Evolutionary conservation across 2,888 invertebrate genomes (phyloP).

Genomic region (Dasypolia templi): DNA sequence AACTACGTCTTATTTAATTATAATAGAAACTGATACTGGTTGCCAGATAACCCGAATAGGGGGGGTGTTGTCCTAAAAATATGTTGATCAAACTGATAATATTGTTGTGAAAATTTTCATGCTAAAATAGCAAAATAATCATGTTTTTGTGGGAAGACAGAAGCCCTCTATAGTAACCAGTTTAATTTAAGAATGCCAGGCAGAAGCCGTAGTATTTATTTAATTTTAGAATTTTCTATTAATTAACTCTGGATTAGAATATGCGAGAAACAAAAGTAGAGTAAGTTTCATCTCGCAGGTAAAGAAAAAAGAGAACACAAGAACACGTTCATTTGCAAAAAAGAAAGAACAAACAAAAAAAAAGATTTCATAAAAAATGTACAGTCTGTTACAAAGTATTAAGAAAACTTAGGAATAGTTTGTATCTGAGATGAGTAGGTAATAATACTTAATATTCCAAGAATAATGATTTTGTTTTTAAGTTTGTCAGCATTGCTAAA

Average conservation of each 20-base stretch:
- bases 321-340: too few relatives aligned
- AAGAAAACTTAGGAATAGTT: too few relatives aligned
- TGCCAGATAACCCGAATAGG: constrained; percentile 44
- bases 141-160: background rate
- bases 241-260: background rate
- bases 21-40: constrained; percentile 64
- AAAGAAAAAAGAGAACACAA: too few relatives aligned
- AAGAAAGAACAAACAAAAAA: too few relatives aligned
- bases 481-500: background rate
- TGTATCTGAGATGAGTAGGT: too few relatives aligned
- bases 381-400: too few relatives aligned
- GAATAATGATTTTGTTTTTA: background rate
- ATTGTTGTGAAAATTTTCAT: constrained; percentile 22
- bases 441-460: too few relatives aligned
- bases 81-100: constrained; percentile 40
- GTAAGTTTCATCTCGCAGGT: background rate
- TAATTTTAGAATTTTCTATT: constrained; percentile 1
- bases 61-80: constrained; percentile 38
- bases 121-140: background rate
- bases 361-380: too few relatives aligned
- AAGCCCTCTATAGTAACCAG: background rate
- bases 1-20: constrained; percentile 66
- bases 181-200: background rate
- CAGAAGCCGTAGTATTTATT: background rate
- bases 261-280: background rate